Evolutionary conservation across 2,888 invertebrate genomes (phyloP).

Genomic region (Parapristionchus giblindavisi): DNA sequence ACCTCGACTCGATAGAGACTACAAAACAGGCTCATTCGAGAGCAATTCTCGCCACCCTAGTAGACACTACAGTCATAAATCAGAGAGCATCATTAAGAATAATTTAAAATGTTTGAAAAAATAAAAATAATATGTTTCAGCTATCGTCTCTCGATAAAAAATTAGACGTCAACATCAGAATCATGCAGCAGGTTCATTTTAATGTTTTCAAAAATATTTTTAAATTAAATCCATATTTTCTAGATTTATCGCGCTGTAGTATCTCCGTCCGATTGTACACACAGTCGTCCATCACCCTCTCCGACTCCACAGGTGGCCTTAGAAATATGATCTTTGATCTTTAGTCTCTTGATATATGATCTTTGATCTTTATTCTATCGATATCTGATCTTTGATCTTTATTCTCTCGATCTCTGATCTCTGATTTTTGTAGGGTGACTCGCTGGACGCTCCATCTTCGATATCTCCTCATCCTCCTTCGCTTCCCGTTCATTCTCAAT

Average conservation of each 20-base stretch:
- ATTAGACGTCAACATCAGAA: constrained; percentile 57
- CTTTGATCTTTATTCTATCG: no score
- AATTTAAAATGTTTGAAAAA: no score
- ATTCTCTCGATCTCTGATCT: no score
- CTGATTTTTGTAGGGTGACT: neutral
- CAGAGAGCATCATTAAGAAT: no score
- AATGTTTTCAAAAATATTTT: neutral
- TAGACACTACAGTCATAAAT: no score
- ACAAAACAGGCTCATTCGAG: no score
- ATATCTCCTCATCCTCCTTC: neutral
- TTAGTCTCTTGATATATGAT: no score
- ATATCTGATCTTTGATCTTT: no score
- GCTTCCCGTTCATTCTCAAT: neutral
- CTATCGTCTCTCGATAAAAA: constrained; percentile 61
- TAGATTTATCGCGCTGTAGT: constrained; percentile 19
- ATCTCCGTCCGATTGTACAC: neutral
- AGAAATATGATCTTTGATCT: no score
- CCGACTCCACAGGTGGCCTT: constrained; percentile 33
- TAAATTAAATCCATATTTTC: neutral
- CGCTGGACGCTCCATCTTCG: neutral
- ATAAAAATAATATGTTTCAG: constrained; percentile 49
- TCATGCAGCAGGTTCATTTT: constrained; percentile 47
- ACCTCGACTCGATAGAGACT: no score
- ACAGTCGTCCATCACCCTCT: constrained; percentile 2
- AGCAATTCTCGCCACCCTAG: no score